These are phyloP conservation scores for Pyralis farinalis DNA, from an alignment of 2,888 invertebrate species.

Conservation along the genomic window DNA sequence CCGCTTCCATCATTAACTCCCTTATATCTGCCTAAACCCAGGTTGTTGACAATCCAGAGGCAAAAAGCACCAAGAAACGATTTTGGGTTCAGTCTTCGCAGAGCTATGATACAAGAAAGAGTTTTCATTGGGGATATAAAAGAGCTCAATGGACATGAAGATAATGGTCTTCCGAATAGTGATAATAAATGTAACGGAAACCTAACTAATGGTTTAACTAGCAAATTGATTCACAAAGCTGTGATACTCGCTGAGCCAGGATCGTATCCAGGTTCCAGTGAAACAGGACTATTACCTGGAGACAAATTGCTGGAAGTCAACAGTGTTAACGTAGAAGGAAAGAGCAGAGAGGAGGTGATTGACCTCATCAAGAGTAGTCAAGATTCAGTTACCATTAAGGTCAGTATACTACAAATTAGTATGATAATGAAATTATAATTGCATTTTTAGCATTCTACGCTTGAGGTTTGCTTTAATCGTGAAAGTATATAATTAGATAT, in stretches of 20 bases:
- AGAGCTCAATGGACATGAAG: conserved; percentile 52
- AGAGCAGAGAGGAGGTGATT: conserved; percentile 94
- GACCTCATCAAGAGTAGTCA: conserved; percentile 94
- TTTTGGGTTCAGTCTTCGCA: conserved; percentile 95
- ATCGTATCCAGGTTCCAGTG: conserved; percentile 86
- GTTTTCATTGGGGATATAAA: conserved; percentile 59
- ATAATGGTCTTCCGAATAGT: conserved; percentile 53
- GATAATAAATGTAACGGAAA: conserved; percentile 60
- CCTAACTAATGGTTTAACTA: conserved; percentile 42
- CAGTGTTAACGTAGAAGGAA: conserved; percentile 90
- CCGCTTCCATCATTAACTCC: conserved; percentile 87
- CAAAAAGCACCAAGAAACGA: conserved; percentile 93
- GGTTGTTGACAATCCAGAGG: conserved; percentile 88
- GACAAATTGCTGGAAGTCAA: conserved; percentile 96
- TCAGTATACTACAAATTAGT: conserved; percentile 73
- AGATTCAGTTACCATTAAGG: conserved; percentile 91
- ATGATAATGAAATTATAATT: conserved; percentile 8
- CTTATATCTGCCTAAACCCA: conserved; percentile 85
- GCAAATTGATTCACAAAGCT: conserved; percentile 82
- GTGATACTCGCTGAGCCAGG: conserved; percentile 96
- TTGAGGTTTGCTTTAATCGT: background rate
- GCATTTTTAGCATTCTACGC: conserved; percentile 1
- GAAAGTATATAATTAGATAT: conserved; percentile 5
- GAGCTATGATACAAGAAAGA: conserved; percentile 91
- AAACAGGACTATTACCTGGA: conserved; percentile 95